A percentile compares a stretch with the other conserved stretches of the same genome.
These are phyloP conservation scores for Drosophila acutilabella DNA, from an alignment of 2,888 invertebrate species.

Conservation along the genomic window DNA sequence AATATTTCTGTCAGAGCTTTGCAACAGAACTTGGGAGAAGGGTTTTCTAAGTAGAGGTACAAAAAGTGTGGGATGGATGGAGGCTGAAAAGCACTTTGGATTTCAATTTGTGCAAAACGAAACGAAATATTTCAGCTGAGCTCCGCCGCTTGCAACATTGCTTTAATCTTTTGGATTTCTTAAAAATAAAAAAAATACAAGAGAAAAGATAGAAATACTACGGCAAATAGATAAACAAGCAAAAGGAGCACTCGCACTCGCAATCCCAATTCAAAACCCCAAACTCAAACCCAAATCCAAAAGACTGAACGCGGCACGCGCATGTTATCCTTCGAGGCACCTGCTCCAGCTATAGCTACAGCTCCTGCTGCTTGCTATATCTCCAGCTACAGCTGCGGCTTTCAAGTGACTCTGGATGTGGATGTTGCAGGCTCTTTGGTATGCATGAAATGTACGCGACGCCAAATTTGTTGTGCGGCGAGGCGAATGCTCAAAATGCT, in stretches of 20 bases:
- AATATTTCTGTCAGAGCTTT: conserved; percentile 78
- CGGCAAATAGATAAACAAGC: conserved; percentile 80
- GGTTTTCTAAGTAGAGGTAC: background rate
- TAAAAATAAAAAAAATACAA: conserved; percentile 33
- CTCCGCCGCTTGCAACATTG: conserved; percentile 58
- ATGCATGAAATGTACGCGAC: conserved; percentile 81
- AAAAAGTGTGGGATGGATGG: conserved; percentile 6
- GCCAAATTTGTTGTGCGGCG: conserved; percentile 82
- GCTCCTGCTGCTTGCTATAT: conserved; percentile 5
- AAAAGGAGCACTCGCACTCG: conserved; percentile 48
- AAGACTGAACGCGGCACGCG: conserved; percentile 61
- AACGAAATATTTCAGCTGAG: conserved; percentile 82
- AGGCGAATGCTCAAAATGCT: conserved; percentile 75
- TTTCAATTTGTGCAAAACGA: conserved; percentile 79
- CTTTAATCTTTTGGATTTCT: conserved; percentile 81
- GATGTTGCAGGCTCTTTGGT: conserved; percentile 71
- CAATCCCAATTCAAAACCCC: conserved; percentile 37
- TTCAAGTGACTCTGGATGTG: background rate
- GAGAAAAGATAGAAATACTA: conserved; percentile 32
- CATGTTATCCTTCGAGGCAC: conserved; percentile 77
- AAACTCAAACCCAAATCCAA: conserved; percentile 19
- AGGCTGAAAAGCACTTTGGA: conserved; percentile 80
- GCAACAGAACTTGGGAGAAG: conserved; percentile 22
- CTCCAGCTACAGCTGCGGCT: conserved; percentile 29
- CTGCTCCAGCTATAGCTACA: conserved; percentile 50